Base-by-base conservation (phyloP, 2,113 vertebrate species). In the Gasterosteus aculeatus region DNA sequence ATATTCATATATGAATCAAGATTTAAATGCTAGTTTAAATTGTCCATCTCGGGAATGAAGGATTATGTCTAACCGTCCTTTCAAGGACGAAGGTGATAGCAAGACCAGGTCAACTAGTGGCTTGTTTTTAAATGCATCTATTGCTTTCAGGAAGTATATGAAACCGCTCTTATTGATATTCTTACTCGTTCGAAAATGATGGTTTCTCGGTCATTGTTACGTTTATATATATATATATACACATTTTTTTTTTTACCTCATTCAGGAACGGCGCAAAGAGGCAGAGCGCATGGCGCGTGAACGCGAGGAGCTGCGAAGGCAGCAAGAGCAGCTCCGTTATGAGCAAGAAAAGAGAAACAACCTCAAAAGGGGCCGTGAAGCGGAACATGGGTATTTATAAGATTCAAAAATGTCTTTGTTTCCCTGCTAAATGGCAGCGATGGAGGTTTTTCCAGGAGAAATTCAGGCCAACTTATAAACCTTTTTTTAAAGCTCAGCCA, bases 271-370 rank as follows among this genome's bases (percentile, higher is more conserved):
- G 0, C 96, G 98, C 2, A 99, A 98, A 85, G 98, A 99, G 89
- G 97, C 97, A 0, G 97, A 99, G 63, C 96, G 97, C 12, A 95
- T 99, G 75, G 97, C 95, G 2, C 95, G 97, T 0, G 97, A 99
- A 76, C 93, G 98, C 7, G 98, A 99, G 82, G 97, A 98, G 10
- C 94, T 99, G 2, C 92, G 97, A 39, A 91, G 98, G 19, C 98
- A 99, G 39, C 98, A 99, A 82, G 98, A 99, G 76, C 98, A 99
- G 49, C 95, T 99, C n/a, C 97, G 98, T 0, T 99, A 96, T 0
- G 98, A 99, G 57, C 98, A 99, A 83, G 98, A 99, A 46, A 99
- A 98, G 86, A 95, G 98, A 77, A 99, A 97, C 84, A 95, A 95
- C 75, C 85, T 99, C 44, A 99, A 99, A 90, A 95, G 98, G 29